Evolutionary conservation across 2,113 vertebrate species (phyloP).

Genomic region (Hemicordylus capensis): DNA sequence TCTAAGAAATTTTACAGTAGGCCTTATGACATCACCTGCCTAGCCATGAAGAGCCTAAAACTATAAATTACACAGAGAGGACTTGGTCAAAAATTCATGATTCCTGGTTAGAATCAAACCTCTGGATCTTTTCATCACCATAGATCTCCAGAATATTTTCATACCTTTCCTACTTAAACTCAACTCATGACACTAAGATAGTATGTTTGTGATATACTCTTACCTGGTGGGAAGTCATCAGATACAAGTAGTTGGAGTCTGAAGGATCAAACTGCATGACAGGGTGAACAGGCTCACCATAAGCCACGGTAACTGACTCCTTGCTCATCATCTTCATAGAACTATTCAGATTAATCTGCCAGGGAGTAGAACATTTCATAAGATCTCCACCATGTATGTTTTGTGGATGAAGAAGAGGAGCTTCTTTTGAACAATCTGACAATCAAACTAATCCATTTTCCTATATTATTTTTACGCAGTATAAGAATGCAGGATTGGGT

Average conservation of each 20-base stretch:
- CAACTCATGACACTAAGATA: neutral
- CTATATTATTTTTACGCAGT: neutral
- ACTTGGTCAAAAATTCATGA: neutral
- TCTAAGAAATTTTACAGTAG: neutral
- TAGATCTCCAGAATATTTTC: neutral
- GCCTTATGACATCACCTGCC: rapidly evolving
- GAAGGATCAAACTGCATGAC: constrained; percentile 95
- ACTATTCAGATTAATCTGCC: constrained; percentile 86
- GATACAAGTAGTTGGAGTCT: constrained; percentile 89
- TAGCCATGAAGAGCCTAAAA: rapidly evolving
- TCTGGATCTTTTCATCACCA: neutral
- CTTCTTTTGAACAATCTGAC: neutral
- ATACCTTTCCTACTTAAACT: neutral
- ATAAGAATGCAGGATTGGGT: no score
- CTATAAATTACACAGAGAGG: neutral
- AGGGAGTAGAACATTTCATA: constrained; percentile 27
- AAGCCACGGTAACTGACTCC: constrained; percentile 83
- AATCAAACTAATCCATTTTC: neutral
- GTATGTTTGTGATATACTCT: constrained; percentile 53
- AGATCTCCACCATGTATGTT: constrained; percentile 22
- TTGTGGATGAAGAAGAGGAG: neutral
- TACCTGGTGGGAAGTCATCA: constrained; percentile 97
- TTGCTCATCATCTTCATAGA: constrained; percentile 84
- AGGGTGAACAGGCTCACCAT: constrained; percentile 88
- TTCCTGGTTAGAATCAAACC: neutral